Conservation (phyloP, 1,140 invertebrate genomes). For the Drosophila insularis region DNA sequence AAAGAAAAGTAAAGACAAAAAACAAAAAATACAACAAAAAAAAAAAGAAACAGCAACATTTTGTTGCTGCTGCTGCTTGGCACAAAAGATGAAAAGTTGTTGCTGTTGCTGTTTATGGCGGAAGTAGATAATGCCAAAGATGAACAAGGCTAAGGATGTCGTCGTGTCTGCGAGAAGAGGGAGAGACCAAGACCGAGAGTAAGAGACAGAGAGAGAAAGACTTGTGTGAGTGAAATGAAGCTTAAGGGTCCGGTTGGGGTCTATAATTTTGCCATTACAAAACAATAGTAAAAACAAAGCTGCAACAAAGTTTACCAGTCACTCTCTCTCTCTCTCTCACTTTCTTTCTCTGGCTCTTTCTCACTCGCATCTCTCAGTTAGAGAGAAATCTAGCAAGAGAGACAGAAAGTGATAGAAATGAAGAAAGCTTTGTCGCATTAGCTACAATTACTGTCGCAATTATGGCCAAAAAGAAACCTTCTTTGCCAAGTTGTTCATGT, state of each 20-base stretch:
- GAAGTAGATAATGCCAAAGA: slow-evolving; percentile 80
- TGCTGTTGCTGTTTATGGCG: slow-evolving; percentile 80
- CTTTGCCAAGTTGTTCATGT: slow-evolving; percentile 37
- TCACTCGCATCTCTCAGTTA: no score
- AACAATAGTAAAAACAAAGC: slow-evolving; percentile 79
- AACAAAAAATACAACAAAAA: slow-evolving; percentile 7
- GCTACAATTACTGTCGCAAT: slow-evolving; percentile 82
- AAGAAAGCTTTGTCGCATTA: slow-evolving; percentile 76
- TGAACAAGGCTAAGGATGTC: slow-evolving; percentile 67
- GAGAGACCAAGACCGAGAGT: slow-evolving; percentile 1
- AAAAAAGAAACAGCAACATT: slow-evolving; percentile 52
- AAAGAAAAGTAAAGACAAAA: slow-evolving; percentile 12
- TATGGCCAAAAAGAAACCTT: slow-evolving; percentile 66
- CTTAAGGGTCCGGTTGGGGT: slow-evolving; percentile 69
- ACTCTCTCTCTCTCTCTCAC: background rate
- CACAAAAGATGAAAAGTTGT: slow-evolving; percentile 80
- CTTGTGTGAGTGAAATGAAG: slow-evolving; percentile 54
- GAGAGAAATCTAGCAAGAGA: background rate
- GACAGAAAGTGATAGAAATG: slow-evolving; percentile 18
- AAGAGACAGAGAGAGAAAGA: background rate
- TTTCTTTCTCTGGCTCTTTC: no score
- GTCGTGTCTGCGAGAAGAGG: slow-evolving; percentile 29
- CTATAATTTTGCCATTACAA: slow-evolving; percentile 80
- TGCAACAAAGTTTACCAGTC: slow-evolving; percentile 68
- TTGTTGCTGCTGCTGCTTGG: slow-evolving; percentile 55